A percentile compares a stretch with the other conserved stretches of the same genome.
phyloP scores from a whole-genome alignment of 2,888 invertebrate species.

The Parnassius mnemosyne region DNA sequence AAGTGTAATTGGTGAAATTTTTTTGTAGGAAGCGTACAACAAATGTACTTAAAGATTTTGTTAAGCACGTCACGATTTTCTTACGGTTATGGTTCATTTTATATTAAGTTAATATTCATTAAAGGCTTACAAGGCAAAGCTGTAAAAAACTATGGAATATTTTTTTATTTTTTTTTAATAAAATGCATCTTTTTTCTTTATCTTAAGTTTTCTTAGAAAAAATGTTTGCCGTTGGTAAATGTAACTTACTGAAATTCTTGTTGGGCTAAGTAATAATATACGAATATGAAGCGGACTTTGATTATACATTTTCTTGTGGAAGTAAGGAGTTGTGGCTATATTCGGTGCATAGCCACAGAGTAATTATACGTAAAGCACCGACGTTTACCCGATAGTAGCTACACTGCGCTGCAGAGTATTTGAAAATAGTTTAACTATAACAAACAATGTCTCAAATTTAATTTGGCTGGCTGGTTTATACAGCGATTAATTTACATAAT shows the following conservation, averaged over 20 bases:
- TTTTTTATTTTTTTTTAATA: no score
- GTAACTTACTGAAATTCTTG: slow-evolving; percentile 10
- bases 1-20: no score
- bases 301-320: slow-evolving; percentile 22
- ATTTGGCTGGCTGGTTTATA: slow-evolving; percentile 6
- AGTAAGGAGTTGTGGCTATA: slow-evolving; percentile 18
- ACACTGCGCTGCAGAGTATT: slow-evolving; percentile 8
- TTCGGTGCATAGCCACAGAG: slow-evolving; percentile 14
- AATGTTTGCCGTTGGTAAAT: slow-evolving; percentile 10
- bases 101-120: no score
- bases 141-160: no score
- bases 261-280: slow-evolving; percentile 10
- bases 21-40: no score
- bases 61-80: no score
- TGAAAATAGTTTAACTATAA: slow-evolving; percentile 10
- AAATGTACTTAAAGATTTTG: no score
- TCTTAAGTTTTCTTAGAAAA: no score
- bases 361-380: slow-evolving; percentile 20
- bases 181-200: no score
- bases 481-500: slow-evolving; percentile 1
- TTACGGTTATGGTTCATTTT: no score
- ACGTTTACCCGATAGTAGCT: slow-evolving; percentile 4
- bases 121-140: no score
- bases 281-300: slow-evolving; percentile 20
- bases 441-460: slow-evolving; percentile 21